phyloP scores from a whole-genome alignment of 2,888 invertebrate genomes.

The Hirtodrosophila duncani region DNA sequence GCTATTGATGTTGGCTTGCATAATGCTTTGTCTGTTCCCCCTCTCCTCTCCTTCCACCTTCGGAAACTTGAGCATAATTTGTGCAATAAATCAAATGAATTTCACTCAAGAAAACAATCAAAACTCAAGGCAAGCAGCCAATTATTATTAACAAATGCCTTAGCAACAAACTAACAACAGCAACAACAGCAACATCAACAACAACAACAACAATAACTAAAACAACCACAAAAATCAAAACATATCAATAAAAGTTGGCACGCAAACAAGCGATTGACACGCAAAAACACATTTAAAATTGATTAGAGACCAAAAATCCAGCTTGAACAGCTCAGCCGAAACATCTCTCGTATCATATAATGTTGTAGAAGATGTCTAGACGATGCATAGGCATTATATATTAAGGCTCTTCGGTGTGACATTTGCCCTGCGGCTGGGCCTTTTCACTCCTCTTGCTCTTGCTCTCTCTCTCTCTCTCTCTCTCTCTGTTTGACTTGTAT shows the following conservation, averaged over 20 bases:
- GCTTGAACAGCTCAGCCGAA: neutral
- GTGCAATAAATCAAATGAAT: slow-evolving; percentile 70
- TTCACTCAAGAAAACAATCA: slow-evolving; percentile 64
- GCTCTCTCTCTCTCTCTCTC: neutral
- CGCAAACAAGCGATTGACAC: slow-evolving; percentile 74
- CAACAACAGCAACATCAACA: slow-evolving; percentile 19
- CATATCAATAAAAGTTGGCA: slow-evolving; percentile 69
- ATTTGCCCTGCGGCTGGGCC: slow-evolving; percentile 50
- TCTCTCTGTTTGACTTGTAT: slow-evolving; percentile 24
- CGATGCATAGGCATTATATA: slow-evolving; percentile 9
- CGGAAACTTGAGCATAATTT: slow-evolving; percentile 58
- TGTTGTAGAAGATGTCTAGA: slow-evolving; percentile 63
- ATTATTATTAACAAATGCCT: slow-evolving; percentile 63
- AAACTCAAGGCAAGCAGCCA: slow-evolving; percentile 54
- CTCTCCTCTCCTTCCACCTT: slow-evolving; percentile 36
- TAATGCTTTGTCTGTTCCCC: slow-evolving; percentile 36
- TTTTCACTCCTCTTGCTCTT: neutral
- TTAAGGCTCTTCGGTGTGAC: slow-evolving; percentile 52
- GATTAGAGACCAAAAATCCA: slow-evolving; percentile 43
- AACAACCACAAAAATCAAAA: slow-evolving; percentile 31
- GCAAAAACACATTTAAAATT: slow-evolving; percentile 73
- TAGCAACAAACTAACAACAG: slow-evolving; percentile 18
- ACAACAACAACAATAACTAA: slow-evolving; percentile 30
- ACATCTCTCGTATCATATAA: neutral
- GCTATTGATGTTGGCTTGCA: slow-evolving; percentile 46